phyloP scores from a whole-genome alignment of 2,888 invertebrate species.

The Drosophila macrospina region DNA sequence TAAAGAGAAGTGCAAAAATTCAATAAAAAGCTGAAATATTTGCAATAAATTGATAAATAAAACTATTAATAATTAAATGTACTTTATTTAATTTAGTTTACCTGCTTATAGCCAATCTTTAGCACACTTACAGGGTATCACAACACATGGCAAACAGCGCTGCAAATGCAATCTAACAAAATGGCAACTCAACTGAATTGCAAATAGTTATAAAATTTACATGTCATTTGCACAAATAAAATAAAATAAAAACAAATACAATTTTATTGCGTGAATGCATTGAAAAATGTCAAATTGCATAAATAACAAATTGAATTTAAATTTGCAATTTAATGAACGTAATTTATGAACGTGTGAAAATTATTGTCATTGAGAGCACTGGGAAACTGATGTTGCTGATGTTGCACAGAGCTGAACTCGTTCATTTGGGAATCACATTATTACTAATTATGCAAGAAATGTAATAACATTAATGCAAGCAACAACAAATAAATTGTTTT shows the following conservation, averaged over 20 bases:
- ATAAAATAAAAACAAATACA: slow-evolving; percentile 30
- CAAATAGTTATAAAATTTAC: slow-evolving; percentile 76
- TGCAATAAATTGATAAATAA: too few relatives aligned
- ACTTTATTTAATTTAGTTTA: too few relatives aligned
- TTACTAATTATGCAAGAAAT: slow-evolving; percentile 20
- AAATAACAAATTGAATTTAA: slow-evolving; percentile 77
- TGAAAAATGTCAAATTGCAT: slow-evolving; percentile 67
- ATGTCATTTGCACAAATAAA: slow-evolving; percentile 34
- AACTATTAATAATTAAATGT: too few relatives aligned
- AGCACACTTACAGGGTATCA: slow-evolving; percentile 38
- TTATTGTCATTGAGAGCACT: slow-evolving; percentile 32
- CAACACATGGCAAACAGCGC: not conserved
- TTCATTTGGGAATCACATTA: slow-evolving; percentile 9
- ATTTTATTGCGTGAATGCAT: slow-evolving; percentile 26
- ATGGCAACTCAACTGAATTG: slow-evolving; percentile 54
- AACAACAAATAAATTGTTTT: slow-evolving; percentile 7
- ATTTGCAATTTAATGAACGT: slow-evolving; percentile 74
- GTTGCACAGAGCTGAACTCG: slow-evolving; percentile 1
- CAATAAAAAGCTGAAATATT: not conserved
- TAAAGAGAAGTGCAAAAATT: not conserved
- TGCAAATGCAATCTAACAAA: slow-evolving; percentile 31
- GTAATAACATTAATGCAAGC: not conserved
- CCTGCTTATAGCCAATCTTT: not conserved
- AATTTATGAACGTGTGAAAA: slow-evolving; percentile 74
- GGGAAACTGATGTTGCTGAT: slow-evolving; percentile 10